Evolutionary conservation across 2,113 vertebrate genomes (phyloP).

Genomic region (Xiphophorus hellerii): DNA sequence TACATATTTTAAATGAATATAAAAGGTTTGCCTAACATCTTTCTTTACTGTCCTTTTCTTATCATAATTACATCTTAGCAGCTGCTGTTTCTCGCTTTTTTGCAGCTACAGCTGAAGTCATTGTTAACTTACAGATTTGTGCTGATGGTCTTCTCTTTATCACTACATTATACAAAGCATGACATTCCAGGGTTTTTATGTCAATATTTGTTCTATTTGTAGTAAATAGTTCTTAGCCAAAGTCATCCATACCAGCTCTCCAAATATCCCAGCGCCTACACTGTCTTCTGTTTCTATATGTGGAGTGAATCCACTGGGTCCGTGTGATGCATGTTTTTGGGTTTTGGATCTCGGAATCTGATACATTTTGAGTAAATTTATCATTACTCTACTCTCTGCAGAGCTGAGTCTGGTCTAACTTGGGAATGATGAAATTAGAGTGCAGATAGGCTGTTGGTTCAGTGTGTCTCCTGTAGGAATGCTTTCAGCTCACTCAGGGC

Average conservation of each 20-base stretch:
- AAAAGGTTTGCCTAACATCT: not conserved
- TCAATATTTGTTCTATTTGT: slow-evolving; percentile 18
- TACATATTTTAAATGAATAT: slow-evolving; percentile 4
- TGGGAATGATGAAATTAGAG: slow-evolving; percentile 12
- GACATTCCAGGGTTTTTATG: not conserved
- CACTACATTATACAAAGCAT: slow-evolving; percentile 1
- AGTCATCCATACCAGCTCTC: slow-evolving; percentile 7
- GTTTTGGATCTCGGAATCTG: slow-evolving; percentile 6
- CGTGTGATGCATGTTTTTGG: slow-evolving; percentile 1
- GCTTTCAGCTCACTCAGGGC: slow-evolving; percentile 4
- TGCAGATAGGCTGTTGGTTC: not conserved
- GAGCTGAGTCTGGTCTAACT: slow-evolving; percentile 9
- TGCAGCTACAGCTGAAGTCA: not conserved
- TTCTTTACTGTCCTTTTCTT: slow-evolving; percentile 5
- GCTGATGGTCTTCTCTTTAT: slow-evolving; percentile 5
- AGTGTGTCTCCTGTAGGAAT: not conserved
- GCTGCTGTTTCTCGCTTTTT: not conserved
- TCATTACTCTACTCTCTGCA: slow-evolving; percentile 19
- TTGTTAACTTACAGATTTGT: not conserved
- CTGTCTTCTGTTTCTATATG: not conserved
- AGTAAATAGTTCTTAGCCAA: not conserved
- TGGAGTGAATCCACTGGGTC: not conserved
- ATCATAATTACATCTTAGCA: slow-evolving; percentile 11
- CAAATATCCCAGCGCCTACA: slow-evolving; percentile 2
- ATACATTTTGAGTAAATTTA: slow-evolving; percentile 24